A percentile compares a stretch with the other conserved stretches of the same genome.
These are phyloP conservation scores for Leptarthrus brevirostris DNA, from an alignment of 2,888 invertebrate genomes.

Conservation along the genomic window DNA sequence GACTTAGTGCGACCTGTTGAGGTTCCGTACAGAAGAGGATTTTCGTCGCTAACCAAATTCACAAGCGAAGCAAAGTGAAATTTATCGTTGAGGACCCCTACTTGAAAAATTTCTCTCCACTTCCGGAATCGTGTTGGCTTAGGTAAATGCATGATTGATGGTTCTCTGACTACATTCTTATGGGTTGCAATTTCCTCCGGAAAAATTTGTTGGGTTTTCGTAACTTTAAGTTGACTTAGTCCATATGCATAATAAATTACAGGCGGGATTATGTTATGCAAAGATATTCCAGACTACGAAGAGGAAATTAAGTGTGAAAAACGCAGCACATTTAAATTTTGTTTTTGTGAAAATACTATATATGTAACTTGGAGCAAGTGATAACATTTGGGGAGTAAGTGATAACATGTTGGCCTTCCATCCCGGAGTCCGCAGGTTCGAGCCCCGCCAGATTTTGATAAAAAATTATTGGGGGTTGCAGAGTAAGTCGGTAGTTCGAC, in stretches of 20 bases:
- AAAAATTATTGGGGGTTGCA: no score
- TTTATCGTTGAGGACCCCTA: slow-evolving; percentile 28
- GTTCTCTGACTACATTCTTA: background rate
- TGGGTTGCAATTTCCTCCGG: slow-evolving; percentile 16
- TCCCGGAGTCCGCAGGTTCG: no score
- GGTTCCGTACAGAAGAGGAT: slow-evolving; percentile 3
- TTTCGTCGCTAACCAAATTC: slow-evolving; percentile 28
- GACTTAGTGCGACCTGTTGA: slow-evolving; percentile 38
- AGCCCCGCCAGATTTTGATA: no score
- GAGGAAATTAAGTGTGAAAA: no score
- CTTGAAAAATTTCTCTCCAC: slow-evolving; percentile 40
- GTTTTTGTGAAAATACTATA: no score
- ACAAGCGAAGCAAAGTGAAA: slow-evolving; percentile 14
- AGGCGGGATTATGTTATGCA: no score
- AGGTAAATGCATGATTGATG: slow-evolving; percentile 46
- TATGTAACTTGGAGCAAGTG: no score
- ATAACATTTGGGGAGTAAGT: no score
- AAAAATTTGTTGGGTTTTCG: slow-evolving; percentile 32
- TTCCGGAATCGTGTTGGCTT: slow-evolving; percentile 43
- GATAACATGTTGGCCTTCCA: no score
- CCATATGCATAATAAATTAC: slow-evolving; percentile 32
- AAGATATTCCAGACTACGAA: no score
- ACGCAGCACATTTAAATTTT: no score
- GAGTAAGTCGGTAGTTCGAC: no score
- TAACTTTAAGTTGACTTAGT: slow-evolving; percentile 22